These are phyloP conservation scores for Sciurus niger DNA, from an alignment of 2,113 vertebrate species.

Conservation along the genomic window DNA sequence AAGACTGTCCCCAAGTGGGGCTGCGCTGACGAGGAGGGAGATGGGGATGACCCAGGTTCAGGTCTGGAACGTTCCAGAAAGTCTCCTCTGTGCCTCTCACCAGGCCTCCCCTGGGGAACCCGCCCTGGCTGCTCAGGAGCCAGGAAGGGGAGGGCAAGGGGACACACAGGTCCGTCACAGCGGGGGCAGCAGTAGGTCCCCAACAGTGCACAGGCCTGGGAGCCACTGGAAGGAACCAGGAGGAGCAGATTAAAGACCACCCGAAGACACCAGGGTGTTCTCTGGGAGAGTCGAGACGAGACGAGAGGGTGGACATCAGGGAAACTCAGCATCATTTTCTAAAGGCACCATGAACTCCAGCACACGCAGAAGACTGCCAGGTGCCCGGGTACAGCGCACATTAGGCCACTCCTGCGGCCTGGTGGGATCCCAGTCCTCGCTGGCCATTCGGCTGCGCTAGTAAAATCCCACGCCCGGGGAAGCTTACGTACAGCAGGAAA, in stretches of 20 bases:
- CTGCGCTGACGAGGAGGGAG: background rate
- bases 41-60: background rate
- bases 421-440: background rate
- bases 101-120: background rate
- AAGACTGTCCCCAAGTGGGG: background rate
- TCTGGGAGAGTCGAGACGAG: background rate
- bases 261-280: background rate
- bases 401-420: no score
- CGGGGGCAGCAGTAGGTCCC: background rate
- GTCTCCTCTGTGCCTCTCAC: fast-evolving
- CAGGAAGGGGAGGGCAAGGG: fast-evolving
- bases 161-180: fast-evolving
- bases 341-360: background rate
- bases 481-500: background rate
- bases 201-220: background rate
- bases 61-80: background rate
- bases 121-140: background rate
- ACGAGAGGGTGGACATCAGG: background rate
- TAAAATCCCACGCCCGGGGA: no score
- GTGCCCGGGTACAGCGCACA: background rate
- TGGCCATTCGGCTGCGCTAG: background rate
- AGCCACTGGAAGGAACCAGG: background rate
- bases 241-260: background rate
- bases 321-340: background rate
- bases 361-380: background rate